phyloP scores from a whole-genome alignment of 2,113 vertebrate genomes.

The Heterotis niloticus region DNA sequence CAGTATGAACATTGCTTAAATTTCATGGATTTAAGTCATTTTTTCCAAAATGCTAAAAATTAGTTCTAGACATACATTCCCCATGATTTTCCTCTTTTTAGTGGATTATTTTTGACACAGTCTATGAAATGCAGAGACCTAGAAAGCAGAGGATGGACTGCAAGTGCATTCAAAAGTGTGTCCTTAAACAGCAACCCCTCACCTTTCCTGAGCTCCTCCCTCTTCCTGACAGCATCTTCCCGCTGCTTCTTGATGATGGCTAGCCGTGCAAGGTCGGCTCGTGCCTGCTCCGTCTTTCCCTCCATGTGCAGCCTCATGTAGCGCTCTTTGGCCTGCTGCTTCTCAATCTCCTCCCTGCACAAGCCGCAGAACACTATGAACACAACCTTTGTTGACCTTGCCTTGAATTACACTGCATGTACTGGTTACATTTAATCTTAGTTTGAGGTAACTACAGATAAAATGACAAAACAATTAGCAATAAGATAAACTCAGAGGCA shows the following conservation, averaged over 20 bases:
- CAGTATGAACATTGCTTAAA: too few species aligned
- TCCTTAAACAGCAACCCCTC: slow-evolving; percentile 16
- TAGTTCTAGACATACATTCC: too few species aligned
- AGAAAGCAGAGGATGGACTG: too few species aligned
- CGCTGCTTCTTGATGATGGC: slow-evolving; percentile 76
- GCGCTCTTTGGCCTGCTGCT: slow-evolving; percentile 71
- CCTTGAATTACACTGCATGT: background rate
- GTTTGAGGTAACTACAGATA: too few species aligned
- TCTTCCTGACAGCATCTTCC: slow-evolving; percentile 69
- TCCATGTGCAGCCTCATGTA: slow-evolving; percentile 75
- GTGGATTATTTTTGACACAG: too few species aligned
- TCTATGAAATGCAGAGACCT: too few species aligned
- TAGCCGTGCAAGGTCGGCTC: slow-evolving; percentile 68
- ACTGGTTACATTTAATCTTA: too few species aligned
- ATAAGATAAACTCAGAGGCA: background rate
- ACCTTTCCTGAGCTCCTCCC: slow-evolving; percentile 70
- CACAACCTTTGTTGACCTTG: too few species aligned
- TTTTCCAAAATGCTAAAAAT: too few species aligned
- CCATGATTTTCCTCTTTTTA: too few species aligned
- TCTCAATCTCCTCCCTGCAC: slow-evolving; percentile 74
- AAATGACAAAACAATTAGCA: background rate
- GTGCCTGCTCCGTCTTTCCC: slow-evolving; percentile 73
- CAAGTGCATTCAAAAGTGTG: too few species aligned
- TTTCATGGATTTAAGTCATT: too few species aligned
- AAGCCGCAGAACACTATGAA: background rate